Evolutionary conservation across 2,797 vertebrate species (phyloP), one percentile per base, ranked within the genome.

Genomic region (Apogon hyalosoma): DNA sequence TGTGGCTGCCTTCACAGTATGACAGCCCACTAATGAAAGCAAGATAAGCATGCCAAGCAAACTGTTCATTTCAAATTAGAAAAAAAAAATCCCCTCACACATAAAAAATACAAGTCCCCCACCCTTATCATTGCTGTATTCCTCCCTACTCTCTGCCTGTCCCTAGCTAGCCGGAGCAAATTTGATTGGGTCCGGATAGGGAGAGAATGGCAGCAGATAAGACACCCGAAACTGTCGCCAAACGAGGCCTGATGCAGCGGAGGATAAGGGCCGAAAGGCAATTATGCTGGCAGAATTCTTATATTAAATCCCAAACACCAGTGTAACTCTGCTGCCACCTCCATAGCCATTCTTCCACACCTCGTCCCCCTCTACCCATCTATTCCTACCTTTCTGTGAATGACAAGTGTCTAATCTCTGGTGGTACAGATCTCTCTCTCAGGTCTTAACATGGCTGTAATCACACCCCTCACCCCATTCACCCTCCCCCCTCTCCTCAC

Each of bases 141-240:
- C 82, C 79, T 55, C 80, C 73, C 86, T 74, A 62, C 28, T 36
- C 77, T 75, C 73, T 83, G 85, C 79, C 84, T 86, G 82, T 90
- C 85, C 88, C 86, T 77, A 38, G 82, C 85, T 85, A 78, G 85
- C 88, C 79, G 28, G 73, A 92, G 91, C 88, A 93, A 91, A 93
- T 92, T 90, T 93, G 92, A 95, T 93, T 93, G 91, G 89, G 80
- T 85, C 79, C 36, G 83, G 91, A 94, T 93, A 93, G 89, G 83
- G 72, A 86, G 82, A 91, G 92, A 94, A 92, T 89, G 90, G 85
- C 83, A 86, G 78, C 75, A 90, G 93, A 95, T 94, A 95, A 94
- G 90, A 66, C 74, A 14, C 85, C 82, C 64, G 83, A 90, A 93
- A 92, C 90, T 92, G 91, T 93, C 72, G 87, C 80, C 89, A 89